Base-by-base conservation (phyloP, 2,113 vertebrate genomes). In the Todiramphus chloris region DNA sequence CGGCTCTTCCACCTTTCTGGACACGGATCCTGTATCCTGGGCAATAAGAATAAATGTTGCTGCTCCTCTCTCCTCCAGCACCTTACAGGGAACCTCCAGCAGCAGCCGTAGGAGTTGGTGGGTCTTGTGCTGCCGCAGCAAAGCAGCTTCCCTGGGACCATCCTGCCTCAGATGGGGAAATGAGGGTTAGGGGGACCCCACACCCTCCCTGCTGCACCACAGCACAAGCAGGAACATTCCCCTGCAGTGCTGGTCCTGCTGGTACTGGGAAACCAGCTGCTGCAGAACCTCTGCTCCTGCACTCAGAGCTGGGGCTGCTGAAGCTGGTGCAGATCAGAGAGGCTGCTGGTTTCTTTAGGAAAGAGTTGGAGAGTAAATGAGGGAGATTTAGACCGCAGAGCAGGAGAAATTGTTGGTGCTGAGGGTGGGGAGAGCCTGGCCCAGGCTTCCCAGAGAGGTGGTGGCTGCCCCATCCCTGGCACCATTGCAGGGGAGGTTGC, bases 271-370 rank as follows among this genome's bases (percentile, higher is more conserved):
- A 53, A 53, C 16, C 28, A 25, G 23, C 23, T 46, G 33, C 13
- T 0, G 7, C 66, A 70, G 30, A 41, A 50, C 9, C 56, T 21
- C n/a, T 7, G 21, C 43, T 82, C 6, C 10, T 91, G 10, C 0
- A 0, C 28, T 58, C 0, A 0, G 7, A 4, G 33, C 35, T 19
- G 16, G 28, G 28, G 28, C 53, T 33, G 31, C 39, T 6, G 3
- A 13, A 68, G 31, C 33, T 63, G 58, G 3, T 46, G 53, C n/a
- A 30, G 53, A 13, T n/a, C 60, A 23, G 25, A 41, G 50, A 23
- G 55, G 41, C 60, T 74, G 79, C 33, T 77, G 50, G 50, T 31
- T n/a, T 41, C 58, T 35, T 35, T 51, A 58, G 41, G 53, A 63
- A 14, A 17, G 62, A 64, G 10, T 39, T 64, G 62, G 24, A 14